Evolutionary conservation across 1,140 invertebrate species (phyloP).

Genomic region (Brachionus asplanchnoidis): DNA sequence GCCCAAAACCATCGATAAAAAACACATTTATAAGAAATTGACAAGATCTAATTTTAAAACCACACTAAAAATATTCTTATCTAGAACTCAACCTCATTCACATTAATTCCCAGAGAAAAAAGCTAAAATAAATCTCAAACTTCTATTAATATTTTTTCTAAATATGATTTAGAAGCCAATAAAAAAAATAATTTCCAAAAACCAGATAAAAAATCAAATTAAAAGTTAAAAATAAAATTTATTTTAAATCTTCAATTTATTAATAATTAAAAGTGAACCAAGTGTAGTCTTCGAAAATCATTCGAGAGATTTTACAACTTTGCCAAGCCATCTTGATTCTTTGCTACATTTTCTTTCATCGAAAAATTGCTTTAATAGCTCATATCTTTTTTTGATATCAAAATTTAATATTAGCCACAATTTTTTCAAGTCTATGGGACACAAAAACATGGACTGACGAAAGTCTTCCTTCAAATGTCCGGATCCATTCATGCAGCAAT

Average conservation of each 20-base stretch:
- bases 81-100: neutral
- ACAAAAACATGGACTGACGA: slow-evolving; percentile 51
- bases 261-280: neutral
- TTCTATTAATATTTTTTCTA: neutral
- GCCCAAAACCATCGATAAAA: neutral
- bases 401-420: slow-evolving; percentile 49
- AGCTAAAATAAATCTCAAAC: neutral
- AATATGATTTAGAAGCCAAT: neutral
- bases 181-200: neutral
- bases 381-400: slow-evolving; percentile 46
- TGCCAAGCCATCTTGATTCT: slow-evolving; percentile 47
- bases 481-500: slow-evolving; percentile 54
- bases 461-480: slow-evolving; percentile 52
- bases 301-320: neutral
- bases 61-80: neutral
- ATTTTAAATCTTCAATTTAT: neutral
- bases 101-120: neutral
- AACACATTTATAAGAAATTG: neutral
- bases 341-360: slow-evolving; percentile 45
- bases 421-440: slow-evolving; percentile 52
- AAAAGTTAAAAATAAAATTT: too few species aligned
- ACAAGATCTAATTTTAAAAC: neutral
- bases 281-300: neutral
- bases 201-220: neutral
- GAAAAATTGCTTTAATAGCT: slow-evolving; percentile 47